A percentile compares a stretch with the other conserved stretches of the same genome.
Evolutionary conservation across 2,797 vertebrate genomes (phyloP).

Genomic region (Anas acuta): DNA sequence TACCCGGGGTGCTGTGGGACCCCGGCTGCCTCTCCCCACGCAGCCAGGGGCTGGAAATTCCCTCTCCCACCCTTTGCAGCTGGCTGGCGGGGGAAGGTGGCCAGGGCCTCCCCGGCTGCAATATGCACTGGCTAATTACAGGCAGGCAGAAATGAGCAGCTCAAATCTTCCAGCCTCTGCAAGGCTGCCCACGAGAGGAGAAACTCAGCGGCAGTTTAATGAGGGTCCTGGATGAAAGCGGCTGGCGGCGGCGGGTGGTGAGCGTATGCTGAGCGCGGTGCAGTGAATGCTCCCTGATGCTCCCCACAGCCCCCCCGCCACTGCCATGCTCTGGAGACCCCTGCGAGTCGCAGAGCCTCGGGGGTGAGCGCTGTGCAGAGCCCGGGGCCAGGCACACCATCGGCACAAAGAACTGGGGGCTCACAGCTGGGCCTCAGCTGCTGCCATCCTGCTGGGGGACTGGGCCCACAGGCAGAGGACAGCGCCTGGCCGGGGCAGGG

Average conservation of each 20-base stretch:
- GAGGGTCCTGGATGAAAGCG: not conserved
- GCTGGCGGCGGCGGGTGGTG: not conserved
- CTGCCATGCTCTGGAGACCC: not conserved
- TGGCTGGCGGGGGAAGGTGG: not conserved
- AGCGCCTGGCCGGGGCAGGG: rapidly evolving
- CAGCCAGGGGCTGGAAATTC: not conserved
- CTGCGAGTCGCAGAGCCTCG: rapidly evolving
- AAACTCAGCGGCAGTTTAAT: rapidly evolving
- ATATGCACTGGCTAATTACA: not conserved
- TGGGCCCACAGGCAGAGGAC: too few relatives aligned
- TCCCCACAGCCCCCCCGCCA: too few relatives aligned
- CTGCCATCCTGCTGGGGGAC: too few relatives aligned
- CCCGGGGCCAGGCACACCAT: rapidly evolving
- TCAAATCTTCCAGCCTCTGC: not conserved
- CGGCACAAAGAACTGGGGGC: rapidly evolving
- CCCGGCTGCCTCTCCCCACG: not conserved
- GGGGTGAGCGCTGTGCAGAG: not conserved
- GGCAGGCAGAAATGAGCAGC: not conserved
- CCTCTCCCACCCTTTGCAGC: rapidly evolving
- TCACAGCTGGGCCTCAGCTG: too few relatives aligned
- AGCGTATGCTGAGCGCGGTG: rapidly evolving
- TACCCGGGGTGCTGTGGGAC: not conserved
- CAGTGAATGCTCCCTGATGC: not conserved
- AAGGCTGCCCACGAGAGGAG: not conserved
- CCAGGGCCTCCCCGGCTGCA: not conserved